phyloP scores from a whole-genome alignment of 2,113 vertebrate genomes.

The Tricholaema leucomelas region DNA sequence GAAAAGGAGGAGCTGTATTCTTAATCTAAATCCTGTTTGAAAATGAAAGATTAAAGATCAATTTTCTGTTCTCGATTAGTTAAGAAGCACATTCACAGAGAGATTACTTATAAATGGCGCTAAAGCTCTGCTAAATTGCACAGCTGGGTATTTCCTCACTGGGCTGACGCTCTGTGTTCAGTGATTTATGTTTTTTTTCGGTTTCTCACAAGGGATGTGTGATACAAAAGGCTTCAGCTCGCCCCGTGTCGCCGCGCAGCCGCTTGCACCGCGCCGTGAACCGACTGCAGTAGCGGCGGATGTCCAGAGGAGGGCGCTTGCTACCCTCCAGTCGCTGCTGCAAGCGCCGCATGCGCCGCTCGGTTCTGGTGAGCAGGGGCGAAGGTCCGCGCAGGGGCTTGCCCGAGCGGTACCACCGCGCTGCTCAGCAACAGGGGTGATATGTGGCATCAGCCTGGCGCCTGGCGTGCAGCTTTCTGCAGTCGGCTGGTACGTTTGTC shows the following conservation, averaged over 20 bases:
- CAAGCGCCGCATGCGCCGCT: background rate
- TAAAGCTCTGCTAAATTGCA: background rate
- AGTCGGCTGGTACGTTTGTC: constrained; percentile 2
- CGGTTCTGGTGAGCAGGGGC: background rate
- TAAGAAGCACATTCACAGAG: background rate
- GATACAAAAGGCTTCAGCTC: background rate
- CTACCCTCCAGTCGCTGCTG: constrained; percentile 16
- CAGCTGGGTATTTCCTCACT: background rate
- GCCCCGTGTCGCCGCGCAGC: background rate
- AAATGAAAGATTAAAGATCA: background rate
- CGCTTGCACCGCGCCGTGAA: background rate
- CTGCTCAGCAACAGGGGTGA: background rate
- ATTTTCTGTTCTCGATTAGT: background rate
- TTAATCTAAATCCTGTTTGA: background rate
- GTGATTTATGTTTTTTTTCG: background rate
- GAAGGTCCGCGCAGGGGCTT: background rate
- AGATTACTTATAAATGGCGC: background rate
- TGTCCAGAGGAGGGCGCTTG: constrained; percentile 60
- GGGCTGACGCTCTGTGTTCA: background rate
- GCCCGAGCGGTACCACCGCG: background rate
- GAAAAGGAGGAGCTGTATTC: background rate
- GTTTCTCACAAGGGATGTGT: background rate
- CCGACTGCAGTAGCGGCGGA: constrained; percentile 4
- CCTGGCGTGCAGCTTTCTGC: constrained; percentile 9
- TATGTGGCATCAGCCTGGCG: background rate